Conservation (phyloP, 2,888 invertebrate genomes). For the Strigamia maritima region DNA sequence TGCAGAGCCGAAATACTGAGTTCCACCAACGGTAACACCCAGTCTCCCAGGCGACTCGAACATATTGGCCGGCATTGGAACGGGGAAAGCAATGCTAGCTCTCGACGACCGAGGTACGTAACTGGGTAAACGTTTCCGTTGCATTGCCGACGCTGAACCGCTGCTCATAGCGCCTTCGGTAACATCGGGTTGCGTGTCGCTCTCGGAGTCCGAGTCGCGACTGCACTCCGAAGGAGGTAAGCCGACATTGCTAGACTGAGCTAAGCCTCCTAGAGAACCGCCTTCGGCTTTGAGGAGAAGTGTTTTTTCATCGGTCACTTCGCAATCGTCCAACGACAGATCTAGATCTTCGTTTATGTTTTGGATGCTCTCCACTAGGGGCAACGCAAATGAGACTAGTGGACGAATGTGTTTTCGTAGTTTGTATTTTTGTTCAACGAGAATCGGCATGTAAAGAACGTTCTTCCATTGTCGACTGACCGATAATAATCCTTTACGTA, state of each 20-base stretch:
- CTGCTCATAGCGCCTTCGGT: slow-evolving; percentile 44
- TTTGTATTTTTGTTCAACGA: slow-evolving; percentile 79
- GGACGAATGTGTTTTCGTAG: slow-evolving; percentile 59
- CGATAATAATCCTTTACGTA: slow-evolving; percentile 94
- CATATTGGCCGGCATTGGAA: slow-evolving; percentile 12
- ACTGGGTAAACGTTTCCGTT: slow-evolving; percentile 47
- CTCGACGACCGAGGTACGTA: slow-evolving; percentile 66
- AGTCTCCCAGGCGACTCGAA: slow-evolving; percentile 29
- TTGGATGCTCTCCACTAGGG: slow-evolving; percentile 45
- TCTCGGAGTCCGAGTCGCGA: neutral
- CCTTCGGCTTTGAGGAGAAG: slow-evolving; percentile 63
- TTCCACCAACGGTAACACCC: neutral
- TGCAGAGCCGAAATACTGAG: slow-evolving; percentile 41
- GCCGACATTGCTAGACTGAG: slow-evolving; percentile 36
- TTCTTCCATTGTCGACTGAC: slow-evolving; percentile 96
- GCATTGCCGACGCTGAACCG: slow-evolving; percentile 39
- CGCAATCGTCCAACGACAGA: slow-evolving; percentile 58
- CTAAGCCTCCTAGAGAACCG: slow-evolving; percentile 46
- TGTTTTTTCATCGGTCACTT: slow-evolving; percentile 70
- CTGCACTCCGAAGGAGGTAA: neutral
- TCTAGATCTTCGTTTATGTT: slow-evolving; percentile 34
- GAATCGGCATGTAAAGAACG: slow-evolving; percentile 84
- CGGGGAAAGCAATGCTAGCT: slow-evolving; percentile 72
- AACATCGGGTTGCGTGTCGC: slow-evolving; percentile 42
- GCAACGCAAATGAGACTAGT: slow-evolving; percentile 81